Evolutionary conservation across 2,888 invertebrate species (phyloP).

Genomic region (Hirtodrosophila trivittata): DNA sequence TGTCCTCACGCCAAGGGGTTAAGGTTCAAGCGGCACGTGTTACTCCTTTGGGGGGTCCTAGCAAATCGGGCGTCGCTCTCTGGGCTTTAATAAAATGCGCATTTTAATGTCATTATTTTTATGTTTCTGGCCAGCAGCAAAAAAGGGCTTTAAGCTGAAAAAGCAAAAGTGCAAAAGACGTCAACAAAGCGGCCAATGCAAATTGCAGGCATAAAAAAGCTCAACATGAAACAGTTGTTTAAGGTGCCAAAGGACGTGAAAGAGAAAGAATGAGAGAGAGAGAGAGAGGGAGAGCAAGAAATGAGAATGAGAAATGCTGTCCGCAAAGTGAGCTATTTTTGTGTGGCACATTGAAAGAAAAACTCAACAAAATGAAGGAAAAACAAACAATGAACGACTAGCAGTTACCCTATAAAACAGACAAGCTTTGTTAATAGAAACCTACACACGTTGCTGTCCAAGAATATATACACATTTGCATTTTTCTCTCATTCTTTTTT

Average conservation of each 20-base stretch:
- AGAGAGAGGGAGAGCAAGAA: slow-evolving; percentile 4
- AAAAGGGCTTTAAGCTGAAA: slow-evolving; percentile 30
- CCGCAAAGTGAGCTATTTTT: slow-evolving; percentile 71
- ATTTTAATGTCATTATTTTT: slow-evolving; percentile 76
- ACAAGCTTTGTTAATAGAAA: neutral
- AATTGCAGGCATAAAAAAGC: slow-evolving; percentile 63
- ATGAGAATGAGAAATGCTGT: slow-evolving; percentile 25
- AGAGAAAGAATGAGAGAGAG: neutral
- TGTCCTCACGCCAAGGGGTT: slow-evolving; percentile 71
- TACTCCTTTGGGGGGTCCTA: slow-evolving; percentile 13
- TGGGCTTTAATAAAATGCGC: slow-evolving; percentile 66
- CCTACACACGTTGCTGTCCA: too few relatives aligned
- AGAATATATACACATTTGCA: too few relatives aligned
- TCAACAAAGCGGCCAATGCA: slow-evolving; percentile 66
- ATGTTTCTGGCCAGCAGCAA: slow-evolving; percentile 18
- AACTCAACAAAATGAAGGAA: slow-evolving; percentile 24
- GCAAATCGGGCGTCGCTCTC: slow-evolving; percentile 38
- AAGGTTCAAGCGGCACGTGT: slow-evolving; percentile 67
- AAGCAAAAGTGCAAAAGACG: slow-evolving; percentile 67
- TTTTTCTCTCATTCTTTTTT: too few relatives aligned
- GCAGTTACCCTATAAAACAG: neutral
- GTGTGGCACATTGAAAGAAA: slow-evolving; percentile 43
- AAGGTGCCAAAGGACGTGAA: slow-evolving; percentile 1
- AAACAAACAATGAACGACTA: slow-evolving; percentile 6
- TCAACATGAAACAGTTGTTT: slow-evolving; percentile 45